Base-by-base conservation (phyloP, 2,888 invertebrate genomes). In the Laspeyria flexula region DNA sequence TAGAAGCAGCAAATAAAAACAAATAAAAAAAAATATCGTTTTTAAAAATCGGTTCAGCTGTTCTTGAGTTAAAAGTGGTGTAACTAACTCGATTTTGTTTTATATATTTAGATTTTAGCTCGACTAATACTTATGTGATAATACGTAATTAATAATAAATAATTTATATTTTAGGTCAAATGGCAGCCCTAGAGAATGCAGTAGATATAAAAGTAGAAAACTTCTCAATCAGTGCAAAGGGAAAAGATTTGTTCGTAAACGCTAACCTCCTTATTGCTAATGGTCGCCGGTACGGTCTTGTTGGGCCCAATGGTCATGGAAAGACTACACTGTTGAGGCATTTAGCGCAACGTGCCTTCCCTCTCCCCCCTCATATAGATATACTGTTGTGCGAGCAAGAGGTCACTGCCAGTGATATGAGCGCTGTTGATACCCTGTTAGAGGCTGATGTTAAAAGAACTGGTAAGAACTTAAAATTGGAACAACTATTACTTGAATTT, bases 241-340 rank as follows among this genome's bases (percentile, higher is more conserved):
- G 99, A 47, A 98, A 99, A 75, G 98, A 99, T 79, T 93, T 99
- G 37, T 99, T 99, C 85, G 96, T 98, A 25, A 99, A 99, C 85
- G 99, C 99, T 0, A 97, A 95, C 83, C 90, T 99, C 25, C 91
- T 97, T 43, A 99, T 99, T 68, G 98, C 99, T 0, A 95, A 96
- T 75, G 98, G 99, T 0, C 94, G 99, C 37, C 95, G 98, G 71
- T 99, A 99, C 86, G 99, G 99, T 74, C 93, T 99, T 3, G 99
- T 99, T 1, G 99, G 99, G 16, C 99, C 99, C 0, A 99, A 99
- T 85, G 99, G 98, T 0, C 99, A 99, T 91, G 99, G 99, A 10
- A 99, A 99, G 93, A 99, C 99, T 0, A 99, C 99, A 0, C 86
- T 99, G 18, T 88, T 99, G 46, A 95, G 98, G 50, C 99, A 99